A percentile compares a stretch with the other conserved stretches of the same genome.
phyloP scores from a whole-genome alignment of 92 coral and sea anemone species.

The Epizoanthus illoricatus region DNA sequence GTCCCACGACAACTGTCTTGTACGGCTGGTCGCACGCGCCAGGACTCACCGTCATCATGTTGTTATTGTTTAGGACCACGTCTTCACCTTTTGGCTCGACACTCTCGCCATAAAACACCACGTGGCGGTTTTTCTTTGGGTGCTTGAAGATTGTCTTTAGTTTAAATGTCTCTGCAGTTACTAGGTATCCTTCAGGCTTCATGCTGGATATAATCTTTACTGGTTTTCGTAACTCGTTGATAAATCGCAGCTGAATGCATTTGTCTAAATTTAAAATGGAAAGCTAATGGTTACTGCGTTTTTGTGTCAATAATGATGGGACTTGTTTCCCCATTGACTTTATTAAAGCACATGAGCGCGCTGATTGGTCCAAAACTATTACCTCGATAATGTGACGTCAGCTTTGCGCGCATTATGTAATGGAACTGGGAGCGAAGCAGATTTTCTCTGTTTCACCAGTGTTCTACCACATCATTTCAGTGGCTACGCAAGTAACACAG shows the following conservation, averaged over 20 bases:
- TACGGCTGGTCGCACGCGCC: constrained; percentile 78
- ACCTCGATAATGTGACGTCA: too few relatives aligned
- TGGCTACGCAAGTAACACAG: too few relatives aligned
- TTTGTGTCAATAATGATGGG: too few relatives aligned
- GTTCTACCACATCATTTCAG: too few relatives aligned
- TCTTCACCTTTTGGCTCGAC: constrained; percentile 78
- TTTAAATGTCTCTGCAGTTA: constrained; percentile 94
- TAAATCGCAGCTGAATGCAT: constrained; percentile 85
- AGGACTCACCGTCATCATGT: constrained; percentile 84
- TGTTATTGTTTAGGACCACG: constrained; percentile 73
- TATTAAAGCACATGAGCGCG: too few relatives aligned
- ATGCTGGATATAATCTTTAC: constrained; percentile 89
- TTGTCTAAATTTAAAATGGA: constrained; percentile 60
- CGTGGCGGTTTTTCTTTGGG: constrained; percentile 93
- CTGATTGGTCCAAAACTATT: too few relatives aligned
- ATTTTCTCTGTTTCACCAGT: too few relatives aligned
- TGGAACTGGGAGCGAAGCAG: too few relatives aligned
- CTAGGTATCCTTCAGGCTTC: constrained; percentile 89
- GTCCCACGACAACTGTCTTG: constrained; percentile 58
- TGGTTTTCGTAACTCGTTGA: constrained; percentile 86
- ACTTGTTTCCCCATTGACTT: too few relatives aligned
- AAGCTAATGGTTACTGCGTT: background rate
- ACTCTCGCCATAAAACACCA: constrained; percentile 94
- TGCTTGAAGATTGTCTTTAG: constrained; percentile 95
- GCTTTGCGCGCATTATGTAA: too few relatives aligned